Evolutionary conservation across 2,888 invertebrate species (phyloP).

Genomic region (Phrixothrix hirtus): DNA sequence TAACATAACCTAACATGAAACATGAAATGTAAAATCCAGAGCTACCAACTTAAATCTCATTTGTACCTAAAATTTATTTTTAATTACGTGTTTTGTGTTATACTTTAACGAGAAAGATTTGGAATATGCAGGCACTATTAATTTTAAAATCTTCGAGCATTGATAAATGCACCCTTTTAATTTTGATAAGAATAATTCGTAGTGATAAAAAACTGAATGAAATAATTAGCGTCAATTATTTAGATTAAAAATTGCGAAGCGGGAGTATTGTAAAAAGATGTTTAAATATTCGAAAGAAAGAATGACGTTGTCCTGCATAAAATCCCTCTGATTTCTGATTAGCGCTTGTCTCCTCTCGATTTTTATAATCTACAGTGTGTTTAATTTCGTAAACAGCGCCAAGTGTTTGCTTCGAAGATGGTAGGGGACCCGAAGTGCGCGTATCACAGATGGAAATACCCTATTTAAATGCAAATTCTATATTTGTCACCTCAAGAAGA

Average conservation of each 20-base stretch:
- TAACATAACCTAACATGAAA: no score
- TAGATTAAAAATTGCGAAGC: slow-evolving; percentile 10
- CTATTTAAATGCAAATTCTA: slow-evolving; percentile 71
- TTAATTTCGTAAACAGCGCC: slow-evolving; percentile 49
- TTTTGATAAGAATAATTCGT: no score
- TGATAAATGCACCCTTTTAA: no score
- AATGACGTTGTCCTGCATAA: not conserved
- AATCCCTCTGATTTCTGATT: slow-evolving; percentile 24
- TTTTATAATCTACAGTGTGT: slow-evolving; percentile 34
- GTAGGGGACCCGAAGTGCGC: slow-evolving; percentile 45
- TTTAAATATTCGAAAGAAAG: slow-evolving; percentile 6
- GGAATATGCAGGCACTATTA: no score
- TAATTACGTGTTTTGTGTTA: no score
- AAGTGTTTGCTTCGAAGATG: slow-evolving; percentile 49
- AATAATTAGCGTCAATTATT: slow-evolving; percentile 7
- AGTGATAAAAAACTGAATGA: no score
- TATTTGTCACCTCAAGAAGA: slow-evolving; percentile 63
- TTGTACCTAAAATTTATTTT: no score
- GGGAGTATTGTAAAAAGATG: not conserved
- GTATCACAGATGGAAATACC: slow-evolving; percentile 67
- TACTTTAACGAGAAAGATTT: no score
- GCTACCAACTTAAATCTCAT: no score
- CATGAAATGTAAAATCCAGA: no score
- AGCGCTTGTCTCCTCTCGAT: slow-evolving; percentile 20
- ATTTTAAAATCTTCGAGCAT: no score